Percentiles rank a stretch among this genome's conserved stretches.
These are phyloP conservation scores for Onychomys leucogaster DNA, from an alignment of 2,797 vertebrate species.

Conservation along the genomic window DNA sequence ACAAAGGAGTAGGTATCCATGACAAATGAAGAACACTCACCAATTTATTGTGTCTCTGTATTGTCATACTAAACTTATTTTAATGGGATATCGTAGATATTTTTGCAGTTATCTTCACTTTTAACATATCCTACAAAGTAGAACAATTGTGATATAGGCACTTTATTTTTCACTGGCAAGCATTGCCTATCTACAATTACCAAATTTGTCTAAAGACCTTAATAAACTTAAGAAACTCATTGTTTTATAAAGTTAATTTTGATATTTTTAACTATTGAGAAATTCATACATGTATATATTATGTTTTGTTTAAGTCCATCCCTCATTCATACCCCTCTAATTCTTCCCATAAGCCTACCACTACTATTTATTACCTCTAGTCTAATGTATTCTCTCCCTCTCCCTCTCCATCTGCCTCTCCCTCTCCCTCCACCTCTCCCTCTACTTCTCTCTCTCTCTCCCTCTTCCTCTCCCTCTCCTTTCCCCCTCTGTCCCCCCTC, in stretches of 20 bases:
- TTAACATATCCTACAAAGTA: neutral
- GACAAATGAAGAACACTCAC: rapidly evolving
- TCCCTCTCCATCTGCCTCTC: no score
- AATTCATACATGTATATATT: neutral
- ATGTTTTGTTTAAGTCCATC: neutral
- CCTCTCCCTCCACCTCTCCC: neutral
- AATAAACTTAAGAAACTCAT: neutral
- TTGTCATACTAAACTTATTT: no score
- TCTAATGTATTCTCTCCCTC: neutral
- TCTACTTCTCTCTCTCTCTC: neutral
- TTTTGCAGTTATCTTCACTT: neutral
- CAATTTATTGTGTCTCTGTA: rapidly evolving
- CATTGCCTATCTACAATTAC: rapidly evolving
- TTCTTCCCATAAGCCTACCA: neutral
- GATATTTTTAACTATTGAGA: neutral
- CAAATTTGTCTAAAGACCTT: neutral
- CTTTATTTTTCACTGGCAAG: neutral
- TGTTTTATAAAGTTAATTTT: neutral
- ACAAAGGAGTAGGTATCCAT: rapidly evolving
- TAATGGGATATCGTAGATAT: neutral
- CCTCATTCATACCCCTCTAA: neutral
- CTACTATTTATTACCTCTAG: neutral
- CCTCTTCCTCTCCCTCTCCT: neutral
- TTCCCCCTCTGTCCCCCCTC: neutral
- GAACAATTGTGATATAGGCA: neutral